Percentiles rank a stretch among this genome's conserved stretches.
These are phyloP conservation scores for Heliocidaris tuberculata DNA, from an alignment of 35 echinoderm and acorn worm genomes.

Conservation along the genomic window DNA sequence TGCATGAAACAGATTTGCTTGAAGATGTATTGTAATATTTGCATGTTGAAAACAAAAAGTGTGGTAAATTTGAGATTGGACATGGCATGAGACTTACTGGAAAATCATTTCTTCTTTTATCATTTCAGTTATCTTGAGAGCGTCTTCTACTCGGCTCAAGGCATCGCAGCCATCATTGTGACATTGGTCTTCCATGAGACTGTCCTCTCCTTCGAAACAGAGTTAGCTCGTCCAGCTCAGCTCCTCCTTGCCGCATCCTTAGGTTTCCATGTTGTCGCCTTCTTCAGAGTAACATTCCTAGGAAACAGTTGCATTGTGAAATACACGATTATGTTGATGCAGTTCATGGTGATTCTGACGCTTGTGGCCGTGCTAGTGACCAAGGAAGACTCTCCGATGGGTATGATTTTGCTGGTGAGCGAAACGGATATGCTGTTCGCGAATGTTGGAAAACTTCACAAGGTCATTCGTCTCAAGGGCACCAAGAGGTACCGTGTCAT, in stretches of 20 bases:
- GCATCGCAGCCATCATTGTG: neutral
- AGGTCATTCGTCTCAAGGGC: conserved; percentile 47
- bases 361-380: neutral
- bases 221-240: neutral
- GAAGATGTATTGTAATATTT: no score
- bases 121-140: conserved; percentile 21
- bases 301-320: conserved; percentile 14
- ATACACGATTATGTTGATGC: conserved; percentile 32
- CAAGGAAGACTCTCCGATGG: conserved; percentile 31
- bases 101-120: neutral
- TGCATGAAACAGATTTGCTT: no score
- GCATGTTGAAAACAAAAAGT: no score
- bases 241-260: conserved; percentile 25
- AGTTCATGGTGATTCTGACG: conserved; percentile 23
- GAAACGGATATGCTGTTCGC: conserved; percentile 26
- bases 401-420: conserved; percentile 33
- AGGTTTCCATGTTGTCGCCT: conserved; percentile 21
- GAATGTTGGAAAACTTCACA: conserved; percentile 25
- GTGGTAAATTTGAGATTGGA: no score
- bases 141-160: conserved; percentile 23
- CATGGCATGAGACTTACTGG: neutral
- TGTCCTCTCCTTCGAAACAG: conserved; percentile 14
- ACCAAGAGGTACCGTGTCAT: conserved; percentile 40
- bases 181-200: neutral
- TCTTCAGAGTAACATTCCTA: conserved; percentile 22